A percentile compares a stretch with the other conserved stretches of the same genome.
Evolutionary conservation across 2,797 vertebrate genomes (phyloP).

Genomic region (Podarcis lilfordi): DNA sequence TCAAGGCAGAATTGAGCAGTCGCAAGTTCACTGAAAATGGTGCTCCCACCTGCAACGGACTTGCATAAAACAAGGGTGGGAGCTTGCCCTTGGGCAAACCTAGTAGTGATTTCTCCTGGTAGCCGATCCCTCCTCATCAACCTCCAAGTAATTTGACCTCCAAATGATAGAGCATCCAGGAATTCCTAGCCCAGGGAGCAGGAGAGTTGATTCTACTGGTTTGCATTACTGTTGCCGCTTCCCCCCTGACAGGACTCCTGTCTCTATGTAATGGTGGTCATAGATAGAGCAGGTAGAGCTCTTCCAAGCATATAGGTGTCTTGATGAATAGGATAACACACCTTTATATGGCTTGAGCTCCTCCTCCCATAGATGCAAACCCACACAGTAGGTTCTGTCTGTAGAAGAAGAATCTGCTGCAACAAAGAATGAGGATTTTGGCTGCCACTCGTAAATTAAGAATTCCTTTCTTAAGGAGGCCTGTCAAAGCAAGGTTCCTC

Average conservation of each 20-base stretch:
- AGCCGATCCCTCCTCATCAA: no score
- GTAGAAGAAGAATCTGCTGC: not conserved
- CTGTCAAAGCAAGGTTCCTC: not conserved
- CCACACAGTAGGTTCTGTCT: not conserved
- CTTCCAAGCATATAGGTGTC: not conserved
- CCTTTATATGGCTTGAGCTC: not conserved
- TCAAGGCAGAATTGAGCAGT: constrained; percentile 70
- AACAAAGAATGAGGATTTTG: not conserved
- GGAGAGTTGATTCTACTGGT: not conserved
- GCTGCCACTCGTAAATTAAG: not conserved
- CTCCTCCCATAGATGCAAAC: not conserved
- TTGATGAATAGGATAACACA: not conserved
- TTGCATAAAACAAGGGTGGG: not conserved
- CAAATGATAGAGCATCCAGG: not conserved
- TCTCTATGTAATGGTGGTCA: no score
- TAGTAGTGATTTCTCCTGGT: not conserved
- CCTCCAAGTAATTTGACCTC: not conserved
- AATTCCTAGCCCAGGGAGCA: not conserved
- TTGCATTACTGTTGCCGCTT: not conserved
- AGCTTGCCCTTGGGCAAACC: not conserved
- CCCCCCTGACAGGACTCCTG: not conserved
- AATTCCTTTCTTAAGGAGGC: not conserved
- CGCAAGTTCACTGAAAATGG: constrained; percentile 39
- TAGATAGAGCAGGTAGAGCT: not conserved
- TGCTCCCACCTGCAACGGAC: constrained; percentile 45